Evolutionary conservation across 2,797 vertebrate genomes (phyloP).

Genomic region (Cossypha heuglini): DNA sequence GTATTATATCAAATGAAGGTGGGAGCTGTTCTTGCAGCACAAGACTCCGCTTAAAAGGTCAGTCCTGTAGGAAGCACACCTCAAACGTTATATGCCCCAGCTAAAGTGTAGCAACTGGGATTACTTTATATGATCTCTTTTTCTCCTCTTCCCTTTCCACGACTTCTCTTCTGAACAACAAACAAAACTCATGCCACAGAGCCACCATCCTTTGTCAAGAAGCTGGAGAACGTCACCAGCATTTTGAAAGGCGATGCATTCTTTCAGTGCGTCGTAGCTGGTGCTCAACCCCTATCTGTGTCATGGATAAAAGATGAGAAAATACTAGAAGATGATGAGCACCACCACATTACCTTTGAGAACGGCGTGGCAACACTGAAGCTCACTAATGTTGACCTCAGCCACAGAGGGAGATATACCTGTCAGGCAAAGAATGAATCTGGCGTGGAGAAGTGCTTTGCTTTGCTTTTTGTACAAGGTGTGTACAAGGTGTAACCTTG

Average conservation of each 20-base stretch:
- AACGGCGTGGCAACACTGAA: constrained; percentile 84
- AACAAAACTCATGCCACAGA: constrained; percentile 74
- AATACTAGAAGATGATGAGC: constrained; percentile 88
- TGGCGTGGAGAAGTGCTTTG: constrained; percentile 88
- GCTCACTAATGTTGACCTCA: constrained; percentile 82
- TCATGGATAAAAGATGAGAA: constrained; percentile 95
- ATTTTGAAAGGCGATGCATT: constrained; percentile 85
- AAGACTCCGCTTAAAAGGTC: constrained; percentile 90
- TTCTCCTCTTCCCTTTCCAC: not conserved
- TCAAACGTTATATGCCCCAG: not conserved
- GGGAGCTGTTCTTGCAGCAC: constrained; percentile 89
- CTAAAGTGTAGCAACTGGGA: not conserved
- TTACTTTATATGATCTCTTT: constrained; percentile 5
- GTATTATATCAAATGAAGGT: constrained; percentile 89
- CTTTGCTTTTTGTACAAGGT: constrained; percentile 94
- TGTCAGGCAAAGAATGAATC: constrained; percentile 95
- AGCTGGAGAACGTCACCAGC: constrained; percentile 84
- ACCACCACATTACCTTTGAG: constrained; percentile 85
- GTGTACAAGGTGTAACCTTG: constrained; percentile 47
- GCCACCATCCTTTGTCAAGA: constrained; percentile 88
- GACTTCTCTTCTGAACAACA: constrained; percentile 6
- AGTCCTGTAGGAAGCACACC: constrained; percentile 61
- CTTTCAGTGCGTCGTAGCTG: constrained; percentile 85
- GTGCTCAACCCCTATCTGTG: constrained; percentile 87
- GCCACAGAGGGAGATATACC: constrained; percentile 88